Base-by-base conservation (phyloP, 2,888 invertebrate species). In the Carabus problematicus region DNA sequence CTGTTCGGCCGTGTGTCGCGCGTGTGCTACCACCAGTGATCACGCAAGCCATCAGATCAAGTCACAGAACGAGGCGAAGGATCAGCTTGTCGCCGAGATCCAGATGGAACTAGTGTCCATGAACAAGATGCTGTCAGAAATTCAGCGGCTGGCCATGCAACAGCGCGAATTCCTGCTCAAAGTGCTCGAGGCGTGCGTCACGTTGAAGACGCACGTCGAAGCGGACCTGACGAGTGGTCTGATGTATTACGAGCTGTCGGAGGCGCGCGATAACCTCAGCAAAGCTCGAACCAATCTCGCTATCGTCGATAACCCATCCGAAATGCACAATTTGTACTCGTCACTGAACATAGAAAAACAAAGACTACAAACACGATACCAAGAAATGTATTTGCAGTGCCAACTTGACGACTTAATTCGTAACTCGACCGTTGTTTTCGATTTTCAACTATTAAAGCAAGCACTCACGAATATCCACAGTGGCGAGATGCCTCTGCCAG, bases 171-270 rank as follows among this genome's bases (percentile, higher is more conserved):
- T 91, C 79, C 81, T 91, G 72, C 84, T 90, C 71, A 89, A 90
- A 78, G 88, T 91, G 59, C 83, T 90, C 71, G 91, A 92, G 78
- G 89, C 91, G 45, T 90, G 91, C 80, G 88, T 89, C 56, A 88
- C 90, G 70, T 80, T 92, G 58, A 91, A 91, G 79, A 87, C 89
- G 70, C 90, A 90, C 81, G 89, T 92, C 60, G 91, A 91, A 81
- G 88, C 89, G 59, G 91, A 91, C 78, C 83, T 92, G 73, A 87
- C 89, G 72, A 88, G 87, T 75, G 89, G 89, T 74, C 85, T 87
- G 78, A 86, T 87, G 52, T 87, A 89, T 71, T 84, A 87, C 72
- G 89, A 90, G 77, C 84, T 90, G 72, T 85, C 86, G 71, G 89
- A 90, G 74, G 88, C 89, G 71, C 84, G 87, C 29, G 89, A 89